Evolutionary conservation across 2,113 vertebrate genomes (phyloP).

Genomic region (Zosterops hypoxanthus): DNA sequence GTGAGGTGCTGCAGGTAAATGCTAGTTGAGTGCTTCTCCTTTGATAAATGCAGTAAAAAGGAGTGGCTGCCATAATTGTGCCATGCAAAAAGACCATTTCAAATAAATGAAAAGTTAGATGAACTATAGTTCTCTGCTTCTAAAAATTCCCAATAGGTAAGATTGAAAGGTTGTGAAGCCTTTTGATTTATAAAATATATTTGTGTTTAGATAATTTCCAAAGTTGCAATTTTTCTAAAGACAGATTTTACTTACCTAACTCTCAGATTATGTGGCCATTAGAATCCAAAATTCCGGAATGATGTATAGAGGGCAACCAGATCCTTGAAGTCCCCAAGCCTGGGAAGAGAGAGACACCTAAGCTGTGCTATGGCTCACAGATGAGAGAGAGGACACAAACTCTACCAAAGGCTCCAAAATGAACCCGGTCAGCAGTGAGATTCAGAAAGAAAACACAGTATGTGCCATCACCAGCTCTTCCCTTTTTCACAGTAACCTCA

Average conservation of each 20-base stretch:
- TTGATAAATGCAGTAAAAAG: neutral
- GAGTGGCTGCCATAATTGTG: neutral
- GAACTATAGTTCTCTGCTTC: neutral
- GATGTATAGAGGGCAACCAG: neutral
- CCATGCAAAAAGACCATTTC: neutral
- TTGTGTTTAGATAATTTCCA: neutral
- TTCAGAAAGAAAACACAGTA: neutral
- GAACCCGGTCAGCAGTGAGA: accelerated
- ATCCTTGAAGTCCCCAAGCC: neutral
- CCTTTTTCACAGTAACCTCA: neutral
- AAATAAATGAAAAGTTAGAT: neutral
- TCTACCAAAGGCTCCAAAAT: neutral
- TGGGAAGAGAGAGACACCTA: neutral
- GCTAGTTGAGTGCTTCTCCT: neutral
- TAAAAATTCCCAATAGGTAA: neutral
- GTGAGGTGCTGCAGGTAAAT: neutral
- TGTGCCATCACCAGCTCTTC: neutral
- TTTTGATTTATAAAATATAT: neutral
- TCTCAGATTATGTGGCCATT: neutral
- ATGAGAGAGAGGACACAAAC: neutral
- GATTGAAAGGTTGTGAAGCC: neutral
- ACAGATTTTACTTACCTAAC: neutral
- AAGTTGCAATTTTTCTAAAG: neutral
- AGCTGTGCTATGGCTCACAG: neutral
- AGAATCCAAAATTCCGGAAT: neutral